Evolutionary conservation across 1,140 invertebrate genomes (phyloP).

Genomic region (Calliopsis andreniformis): DNA sequence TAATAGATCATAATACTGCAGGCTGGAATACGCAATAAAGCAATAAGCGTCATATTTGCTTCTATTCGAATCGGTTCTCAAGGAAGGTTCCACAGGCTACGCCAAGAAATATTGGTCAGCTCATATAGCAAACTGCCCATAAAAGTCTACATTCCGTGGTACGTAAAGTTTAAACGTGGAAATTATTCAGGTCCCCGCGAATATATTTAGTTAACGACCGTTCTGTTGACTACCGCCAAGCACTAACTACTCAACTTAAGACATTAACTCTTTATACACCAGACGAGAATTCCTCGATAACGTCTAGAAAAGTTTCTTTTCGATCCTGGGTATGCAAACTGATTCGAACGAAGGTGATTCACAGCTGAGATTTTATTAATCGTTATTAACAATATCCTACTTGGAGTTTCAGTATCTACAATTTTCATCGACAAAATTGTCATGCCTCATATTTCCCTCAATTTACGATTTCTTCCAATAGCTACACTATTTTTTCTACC

Average conservation of each 20-base stretch:
- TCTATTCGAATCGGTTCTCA: constrained; percentile 16
- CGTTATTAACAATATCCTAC: too few species aligned
- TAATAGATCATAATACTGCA: background rate
- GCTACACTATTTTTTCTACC: too few species aligned
- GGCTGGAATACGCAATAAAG: too few species aligned
- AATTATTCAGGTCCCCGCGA: constrained; percentile 40
- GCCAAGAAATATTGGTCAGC: constrained; percentile 25
- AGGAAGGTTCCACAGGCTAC: constrained; percentile 1
- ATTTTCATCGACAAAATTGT: too few species aligned
- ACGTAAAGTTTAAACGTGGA: constrained; percentile 39
- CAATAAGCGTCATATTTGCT: constrained; percentile 21
- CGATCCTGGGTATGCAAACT: background rate
- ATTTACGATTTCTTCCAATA: too few species aligned
- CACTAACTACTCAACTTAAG: constrained; percentile 37
- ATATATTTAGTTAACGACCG: constrained; percentile 44
- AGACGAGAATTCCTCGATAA: constrained; percentile 1
- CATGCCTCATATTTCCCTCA: too few species aligned
- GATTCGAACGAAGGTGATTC: too few species aligned
- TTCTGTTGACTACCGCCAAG: constrained; percentile 26
- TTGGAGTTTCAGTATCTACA: too few species aligned
- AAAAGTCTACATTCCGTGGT: constrained; percentile 40
- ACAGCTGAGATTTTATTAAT: background rate
- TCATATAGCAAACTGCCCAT: constrained; percentile 32
- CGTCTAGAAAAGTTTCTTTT: background rate
- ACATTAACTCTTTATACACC: constrained; percentile 40